A percentile compares a stretch with the other conserved stretches of the same genome.
phyloP scores from a whole-genome alignment of 1,140 invertebrate species.

The Halotydeus destructor region DNA sequence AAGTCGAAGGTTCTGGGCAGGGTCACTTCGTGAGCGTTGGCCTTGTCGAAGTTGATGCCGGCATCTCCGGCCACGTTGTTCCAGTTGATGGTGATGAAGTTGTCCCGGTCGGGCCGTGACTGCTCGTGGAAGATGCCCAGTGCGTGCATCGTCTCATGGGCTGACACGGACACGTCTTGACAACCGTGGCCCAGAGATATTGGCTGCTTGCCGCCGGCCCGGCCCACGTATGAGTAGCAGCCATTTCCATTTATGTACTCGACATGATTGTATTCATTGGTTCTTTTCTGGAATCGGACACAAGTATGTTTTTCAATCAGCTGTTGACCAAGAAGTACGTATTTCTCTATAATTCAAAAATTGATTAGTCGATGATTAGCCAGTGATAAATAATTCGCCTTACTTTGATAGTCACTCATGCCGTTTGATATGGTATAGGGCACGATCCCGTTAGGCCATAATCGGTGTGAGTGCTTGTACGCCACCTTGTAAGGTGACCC shows the following conservation, averaged over 20 bases:
- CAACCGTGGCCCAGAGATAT: constrained; percentile 16
- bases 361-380: no score
- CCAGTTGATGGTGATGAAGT: constrained; percentile 37
- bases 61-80: constrained; percentile 33
- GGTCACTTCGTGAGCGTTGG: no score
- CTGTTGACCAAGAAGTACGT: no score
- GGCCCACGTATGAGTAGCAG: constrained; percentile 11
- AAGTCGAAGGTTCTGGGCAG: constrained; percentile 17
- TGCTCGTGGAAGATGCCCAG: constrained; percentile 44
- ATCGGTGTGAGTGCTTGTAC: no score
- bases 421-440: no score
- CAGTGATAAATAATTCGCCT: no score
- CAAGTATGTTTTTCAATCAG: constrained; percentile 36
- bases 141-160: constrained; percentile 67
- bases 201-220: constrained; percentile 13
- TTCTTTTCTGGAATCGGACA: constrained; percentile 32
- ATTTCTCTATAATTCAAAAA: no score
- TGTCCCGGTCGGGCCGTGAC: constrained; percentile 38
- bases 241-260: constrained; percentile 19
- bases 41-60: background rate
- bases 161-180: constrained; percentile 37
- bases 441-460: constrained; percentile 13
- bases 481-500: no score
- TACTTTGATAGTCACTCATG: no score
- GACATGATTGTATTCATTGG: constrained; percentile 32